Conservation (phyloP, 2,888 invertebrate species). For the Drosophila eohydei region DNA sequence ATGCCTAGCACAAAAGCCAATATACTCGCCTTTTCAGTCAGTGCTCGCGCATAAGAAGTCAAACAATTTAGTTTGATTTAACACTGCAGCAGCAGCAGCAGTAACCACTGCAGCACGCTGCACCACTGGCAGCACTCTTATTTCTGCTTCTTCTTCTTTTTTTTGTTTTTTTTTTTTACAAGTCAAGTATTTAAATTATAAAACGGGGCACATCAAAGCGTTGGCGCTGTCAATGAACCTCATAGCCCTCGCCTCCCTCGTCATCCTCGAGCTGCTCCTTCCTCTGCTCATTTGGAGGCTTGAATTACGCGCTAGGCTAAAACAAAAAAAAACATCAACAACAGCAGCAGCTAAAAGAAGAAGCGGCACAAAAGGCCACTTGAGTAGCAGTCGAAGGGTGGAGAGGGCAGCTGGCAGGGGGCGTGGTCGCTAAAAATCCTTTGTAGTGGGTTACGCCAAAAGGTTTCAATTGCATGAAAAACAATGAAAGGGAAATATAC, state of each 20-base stretch:
- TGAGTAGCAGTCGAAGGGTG: conserved; percentile 11
- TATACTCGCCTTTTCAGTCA: background rate
- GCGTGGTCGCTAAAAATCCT: conserved; percentile 51
- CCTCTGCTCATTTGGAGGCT: conserved; percentile 32
- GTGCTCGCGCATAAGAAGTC: background rate
- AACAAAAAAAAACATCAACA: background rate
- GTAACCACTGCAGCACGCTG: background rate
- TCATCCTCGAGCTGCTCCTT: background rate
- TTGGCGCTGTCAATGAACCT: conserved; percentile 70
- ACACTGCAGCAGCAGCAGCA: conserved; percentile 19
- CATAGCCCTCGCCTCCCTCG: background rate
- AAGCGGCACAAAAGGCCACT: conserved; percentile 38
- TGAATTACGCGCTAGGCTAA: conserved; percentile 70
- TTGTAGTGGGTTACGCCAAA: conserved; percentile 71
- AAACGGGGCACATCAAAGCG: conserved; percentile 72
- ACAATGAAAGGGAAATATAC: conserved; percentile 17
- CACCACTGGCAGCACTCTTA: background rate
- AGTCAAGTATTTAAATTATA: conserved; percentile 74
- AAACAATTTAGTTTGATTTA: conserved; percentile 65
- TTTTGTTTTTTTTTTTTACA: conserved; percentile 29
- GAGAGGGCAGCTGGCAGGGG: background rate
- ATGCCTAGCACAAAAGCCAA: background rate
- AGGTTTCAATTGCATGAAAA: conserved; percentile 70
- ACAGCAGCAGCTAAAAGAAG: conserved; percentile 10
- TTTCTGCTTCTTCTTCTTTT: conserved; percentile 21